Evolutionary conservation across 2,113 vertebrate genomes (phyloP).

Genomic region (Sula dactylatra): DNA sequence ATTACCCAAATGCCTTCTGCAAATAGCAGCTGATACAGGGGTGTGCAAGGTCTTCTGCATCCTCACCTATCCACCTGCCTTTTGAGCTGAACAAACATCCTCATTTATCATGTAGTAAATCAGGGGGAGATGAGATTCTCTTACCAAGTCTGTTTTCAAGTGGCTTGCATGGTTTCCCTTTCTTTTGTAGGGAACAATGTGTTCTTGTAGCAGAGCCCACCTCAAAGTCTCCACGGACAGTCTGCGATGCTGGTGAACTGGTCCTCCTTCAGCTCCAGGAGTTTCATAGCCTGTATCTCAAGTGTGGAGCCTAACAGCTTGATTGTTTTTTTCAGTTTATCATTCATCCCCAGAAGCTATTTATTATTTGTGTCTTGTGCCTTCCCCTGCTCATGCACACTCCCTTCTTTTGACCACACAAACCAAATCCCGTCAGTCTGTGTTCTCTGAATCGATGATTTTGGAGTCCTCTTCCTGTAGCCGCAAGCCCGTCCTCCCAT

Average conservation of each 20-base stretch:
- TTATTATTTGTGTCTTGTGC: not conserved
- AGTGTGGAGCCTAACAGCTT: not conserved
- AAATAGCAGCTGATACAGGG: not conserved
- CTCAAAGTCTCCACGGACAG: not conserved
- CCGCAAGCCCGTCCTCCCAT: not conserved
- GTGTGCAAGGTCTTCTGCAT: not conserved
- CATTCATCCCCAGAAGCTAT: not conserved
- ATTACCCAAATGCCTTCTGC: not conserved
- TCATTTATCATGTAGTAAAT: not conserved
- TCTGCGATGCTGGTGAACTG: not conserved
- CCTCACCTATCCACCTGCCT: not conserved
- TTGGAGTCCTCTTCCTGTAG: not conserved
- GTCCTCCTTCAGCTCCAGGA: not conserved
- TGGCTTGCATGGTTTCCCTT: not conserved
- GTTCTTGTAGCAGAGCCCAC: not conserved
- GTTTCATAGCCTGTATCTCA: not conserved
- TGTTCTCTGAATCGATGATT: not conserved
- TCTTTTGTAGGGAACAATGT: not conserved
- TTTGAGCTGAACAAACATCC: not conserved
- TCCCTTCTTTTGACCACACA: not conserved
- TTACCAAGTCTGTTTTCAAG: not conserved
- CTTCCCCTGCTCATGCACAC: not conserved
- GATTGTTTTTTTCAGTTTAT: not conserved
- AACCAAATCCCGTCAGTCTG: not conserved
- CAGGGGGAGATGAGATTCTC: not conserved